Evolutionary conservation across 2,113 vertebrate species (phyloP), one percentile per base, ranked within the genome.

Genomic region (Semicossyphus pulcher): DNA sequence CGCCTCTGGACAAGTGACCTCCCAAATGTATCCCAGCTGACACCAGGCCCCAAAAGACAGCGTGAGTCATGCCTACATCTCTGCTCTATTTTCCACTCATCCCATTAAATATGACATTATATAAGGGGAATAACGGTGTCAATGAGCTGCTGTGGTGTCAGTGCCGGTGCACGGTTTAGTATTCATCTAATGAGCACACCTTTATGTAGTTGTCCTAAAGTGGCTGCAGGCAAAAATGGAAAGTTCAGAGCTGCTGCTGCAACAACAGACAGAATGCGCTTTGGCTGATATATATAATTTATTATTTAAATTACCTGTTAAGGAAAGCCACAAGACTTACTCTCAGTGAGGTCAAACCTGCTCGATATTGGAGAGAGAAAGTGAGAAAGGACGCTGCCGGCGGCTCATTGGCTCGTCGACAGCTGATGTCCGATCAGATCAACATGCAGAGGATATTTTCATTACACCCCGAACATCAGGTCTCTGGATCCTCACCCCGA

Each of bases 361-460:
- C 57, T 58, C n/a, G n/a, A n/a, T n/a, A n/a, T n/a, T n/a, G 48
- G 31, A 56, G 25, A 9, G 21, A 21, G 32, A n/a, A 42, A 41
- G 45, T 21, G 61, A 25, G 42, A 52, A 25, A 29, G 32, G 37
- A 26, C 2, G 51, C 39, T 54, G 76, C 61, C 37, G 72, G 52
- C 32, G 42, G 69, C 76, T 88, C 53, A 70, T 82, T 85, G 83
- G 48, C 75, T 61, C 31, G 60, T 75, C 66, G 86, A 89, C 72
- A 81, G 66, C 67, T 82, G 78, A 80, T 88, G 85, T 76, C 75
- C 80, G 87, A 80, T 91, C 76, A 85, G 75, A 78, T 80, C 53
- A 79, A 83, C 85, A 86, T 81, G 72, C 59, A 62, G 63, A 20
- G 69, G 49, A 81, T 84, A 78, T 87, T 91, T 88, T 84, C 78